Evolutionary conservation across 2,888 invertebrate species (phyloP).

Genomic region (Pandemis cinnamomeana): DNA sequence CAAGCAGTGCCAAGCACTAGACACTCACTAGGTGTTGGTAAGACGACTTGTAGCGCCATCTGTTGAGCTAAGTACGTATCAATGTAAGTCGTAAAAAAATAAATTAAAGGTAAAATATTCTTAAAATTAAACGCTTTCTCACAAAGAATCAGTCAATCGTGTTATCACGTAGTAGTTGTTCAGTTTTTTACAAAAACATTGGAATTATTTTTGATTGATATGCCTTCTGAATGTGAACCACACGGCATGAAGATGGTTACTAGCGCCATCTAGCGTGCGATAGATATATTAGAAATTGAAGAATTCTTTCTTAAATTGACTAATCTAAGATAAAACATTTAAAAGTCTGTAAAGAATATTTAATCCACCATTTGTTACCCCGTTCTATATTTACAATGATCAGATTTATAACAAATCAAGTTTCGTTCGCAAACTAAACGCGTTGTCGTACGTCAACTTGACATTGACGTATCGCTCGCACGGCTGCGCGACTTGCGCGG

Average conservation of each 20-base stretch:
- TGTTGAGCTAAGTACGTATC: background rate
- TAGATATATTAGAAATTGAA: background rate
- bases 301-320: background rate
- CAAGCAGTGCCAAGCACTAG: background rate
- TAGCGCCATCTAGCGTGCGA: background rate
- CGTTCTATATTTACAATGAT: too few species aligned
- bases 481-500: slow-evolving; percentile 51
- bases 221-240: too few species aligned
- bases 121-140: too few species aligned
- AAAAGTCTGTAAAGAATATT: background rate
- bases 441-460: slow-evolving; percentile 39
- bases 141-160: too few species aligned
- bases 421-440: slow-evolving; percentile 19
- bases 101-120: too few species aligned
- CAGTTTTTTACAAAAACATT: too few species aligned
- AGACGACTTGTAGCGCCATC: background rate
- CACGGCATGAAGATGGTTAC: background rate
- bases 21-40: too few species aligned
- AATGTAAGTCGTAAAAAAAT: background rate
- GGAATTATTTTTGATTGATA: too few species aligned
- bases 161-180: too few species aligned
- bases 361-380: too few species aligned
- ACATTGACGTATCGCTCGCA: slow-evolving; percentile 47
- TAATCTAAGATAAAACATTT: background rate
- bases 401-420: background rate